Conservation (phyloP, 2,113 vertebrate species). For the Chlorocebus sabaeus region DNA sequence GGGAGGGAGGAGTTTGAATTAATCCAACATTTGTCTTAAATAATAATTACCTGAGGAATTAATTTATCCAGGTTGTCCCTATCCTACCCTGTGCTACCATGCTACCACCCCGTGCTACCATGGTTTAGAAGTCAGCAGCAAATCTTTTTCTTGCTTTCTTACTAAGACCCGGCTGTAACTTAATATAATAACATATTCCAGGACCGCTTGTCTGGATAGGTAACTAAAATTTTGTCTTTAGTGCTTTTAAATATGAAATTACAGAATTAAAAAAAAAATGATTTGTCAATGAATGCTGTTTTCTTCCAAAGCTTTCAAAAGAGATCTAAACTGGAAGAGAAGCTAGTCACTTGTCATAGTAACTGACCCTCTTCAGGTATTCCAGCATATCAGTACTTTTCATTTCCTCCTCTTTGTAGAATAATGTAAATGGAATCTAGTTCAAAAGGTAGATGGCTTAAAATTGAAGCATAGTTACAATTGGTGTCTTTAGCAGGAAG, state of each 20-base stretch:
- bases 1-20: not conserved
- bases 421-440: not conserved
- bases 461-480: not conserved
- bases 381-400: not conserved
- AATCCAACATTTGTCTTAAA: not conserved
- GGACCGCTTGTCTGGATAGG: not conserved
- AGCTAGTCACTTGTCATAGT: not conserved
- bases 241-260: conserved; percentile 38
- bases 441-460: conserved; percentile 48
- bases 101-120: not conserved
- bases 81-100: not conserved
- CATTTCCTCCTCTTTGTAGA: not conserved
- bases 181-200: conserved; percentile 37
- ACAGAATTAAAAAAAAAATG: not conserved
- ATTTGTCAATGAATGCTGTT: not conserved
- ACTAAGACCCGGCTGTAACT: not conserved
- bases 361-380: not conserved
- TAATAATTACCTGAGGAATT: conserved; percentile 16
- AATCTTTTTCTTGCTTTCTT: conserved; percentile 36
- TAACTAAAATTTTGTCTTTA: conserved; percentile 44
- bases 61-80: not conserved
- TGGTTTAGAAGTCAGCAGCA: conserved; percentile 19
- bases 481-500: conserved; percentile 2
- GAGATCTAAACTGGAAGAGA: not conserved
- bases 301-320: conserved; percentile 39